Conservation (phyloP, 2,113 vertebrate species). For the human (Homo sapiens) region DNA sequence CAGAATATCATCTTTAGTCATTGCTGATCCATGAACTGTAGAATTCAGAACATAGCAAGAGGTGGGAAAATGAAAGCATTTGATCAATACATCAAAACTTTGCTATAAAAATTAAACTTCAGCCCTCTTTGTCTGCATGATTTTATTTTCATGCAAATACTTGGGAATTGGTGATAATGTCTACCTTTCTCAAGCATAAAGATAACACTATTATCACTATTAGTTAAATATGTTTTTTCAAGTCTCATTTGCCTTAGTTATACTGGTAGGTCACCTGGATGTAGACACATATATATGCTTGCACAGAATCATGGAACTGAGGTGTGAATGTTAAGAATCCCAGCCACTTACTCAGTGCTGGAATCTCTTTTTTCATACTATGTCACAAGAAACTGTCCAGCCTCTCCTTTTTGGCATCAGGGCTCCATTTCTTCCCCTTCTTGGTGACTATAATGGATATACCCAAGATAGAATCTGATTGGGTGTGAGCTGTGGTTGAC, state of each 20-base stretch:
- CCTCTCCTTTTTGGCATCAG: not conserved
- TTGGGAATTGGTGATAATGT: not conserved
- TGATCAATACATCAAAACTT: not conserved
- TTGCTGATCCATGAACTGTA: not conserved
- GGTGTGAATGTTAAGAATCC: not conserved
- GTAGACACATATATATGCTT: not conserved
- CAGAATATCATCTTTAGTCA: not conserved
- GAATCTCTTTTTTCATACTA: not conserved
- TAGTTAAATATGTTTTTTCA: not conserved
- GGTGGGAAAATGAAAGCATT: not conserved
- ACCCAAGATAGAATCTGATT: not conserved
- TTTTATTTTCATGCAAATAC: not conserved
- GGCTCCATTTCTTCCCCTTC: not conserved
- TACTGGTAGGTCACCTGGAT: not conserved
- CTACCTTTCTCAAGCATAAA: not conserved
- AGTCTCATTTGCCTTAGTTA: not conserved
- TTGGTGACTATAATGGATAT: not conserved
- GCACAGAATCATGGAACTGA: not conserved
- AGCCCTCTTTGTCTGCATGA: not conserved
- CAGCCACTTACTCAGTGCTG: no score
- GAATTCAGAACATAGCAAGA: not conserved
- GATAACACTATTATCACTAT: not conserved
- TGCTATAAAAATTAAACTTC: not conserved
- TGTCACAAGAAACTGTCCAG: not conserved
- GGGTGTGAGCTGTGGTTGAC: not conserved